Evolutionary conservation across 2,113 vertebrate genomes (phyloP).

Genomic region (Thermophis baileyi): DNA sequence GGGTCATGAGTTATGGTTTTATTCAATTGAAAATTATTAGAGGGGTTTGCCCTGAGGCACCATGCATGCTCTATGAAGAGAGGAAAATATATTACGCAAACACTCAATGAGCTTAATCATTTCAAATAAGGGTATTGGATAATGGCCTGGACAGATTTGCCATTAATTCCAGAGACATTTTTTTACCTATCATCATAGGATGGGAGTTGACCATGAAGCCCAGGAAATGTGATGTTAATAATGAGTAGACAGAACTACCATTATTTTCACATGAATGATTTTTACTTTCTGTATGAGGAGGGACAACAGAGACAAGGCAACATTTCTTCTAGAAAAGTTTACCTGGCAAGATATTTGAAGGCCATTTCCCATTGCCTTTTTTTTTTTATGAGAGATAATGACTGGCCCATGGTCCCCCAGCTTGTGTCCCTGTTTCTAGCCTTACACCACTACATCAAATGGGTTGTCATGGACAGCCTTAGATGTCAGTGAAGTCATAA

Average conservation of each 20-base stretch:
- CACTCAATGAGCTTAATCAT: constrained; percentile 71
- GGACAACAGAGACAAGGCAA: background rate
- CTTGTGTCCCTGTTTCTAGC: background rate
- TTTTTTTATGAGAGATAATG: background rate
- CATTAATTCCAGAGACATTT: constrained; percentile 69
- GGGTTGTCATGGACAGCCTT: background rate
- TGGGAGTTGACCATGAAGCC: constrained; percentile 47
- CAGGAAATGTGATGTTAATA: constrained; percentile 55
- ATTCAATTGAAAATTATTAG: constrained; percentile 78
- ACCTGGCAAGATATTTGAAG: background rate
- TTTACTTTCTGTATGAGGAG: constrained; percentile 26
- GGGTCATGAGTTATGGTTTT: constrained; percentile 77
- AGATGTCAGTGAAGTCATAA: background rate
- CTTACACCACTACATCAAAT: background rate
- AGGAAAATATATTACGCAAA: constrained; percentile 76
- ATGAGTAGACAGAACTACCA: constrained; percentile 44
- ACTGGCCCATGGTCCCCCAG: background rate
- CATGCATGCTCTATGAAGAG: constrained; percentile 60
- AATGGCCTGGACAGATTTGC: constrained; percentile 62
- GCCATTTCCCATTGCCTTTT: background rate
- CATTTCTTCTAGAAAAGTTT: constrained; percentile 13
- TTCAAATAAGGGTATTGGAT: constrained; percentile 63
- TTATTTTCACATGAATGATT: constrained; percentile 52
- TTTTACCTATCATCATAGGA: constrained; percentile 69
- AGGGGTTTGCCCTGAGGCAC: constrained; percentile 68